Evolutionary conservation across 1,140 invertebrate species (phyloP), one percentile per base, ranked within the genome.

Genomic region (Hylaeus volcanicus): DNA sequence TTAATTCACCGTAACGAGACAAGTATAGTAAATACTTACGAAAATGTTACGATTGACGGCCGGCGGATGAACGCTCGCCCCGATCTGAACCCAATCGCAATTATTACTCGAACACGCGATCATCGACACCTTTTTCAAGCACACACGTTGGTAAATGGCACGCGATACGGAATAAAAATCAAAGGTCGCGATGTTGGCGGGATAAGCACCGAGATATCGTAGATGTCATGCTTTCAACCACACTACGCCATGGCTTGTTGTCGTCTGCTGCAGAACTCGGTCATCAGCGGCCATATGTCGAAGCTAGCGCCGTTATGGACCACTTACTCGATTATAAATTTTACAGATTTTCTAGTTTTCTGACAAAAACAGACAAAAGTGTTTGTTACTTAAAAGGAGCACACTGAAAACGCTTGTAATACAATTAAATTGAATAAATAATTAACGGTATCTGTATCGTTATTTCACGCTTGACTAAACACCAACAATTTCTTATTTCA

Each of bases 201-300:
- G 48, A 65, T 41, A 4, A 2, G 2, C 69, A 63, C 4, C 39
- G 8, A 43, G 60, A 51, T 39, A 77, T 60, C 4, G 8, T 51
- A 60, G 1, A 45, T 45, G 51, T 73, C 76, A 73, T 73, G 53
- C 63, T 55, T 64, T 15, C 51, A 5, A 64, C 39, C 43, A 5
- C 14, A 72, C 41, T 64, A 48, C 60, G 41, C 51, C 60, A 73
- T 65, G 9, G 8, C 60, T 64, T 65, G n/a, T 71, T 75, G 39
- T 72, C 76, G 69, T 79, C 60, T 79, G n/a, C 69, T 79, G 76
- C n/a, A 73, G 15, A 79, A 73, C 26, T 64, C 8, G 51, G 51
- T 8, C 51, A 55, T 14, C 48, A 56, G 60, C 41, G 53, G 70
- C 60, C 60, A 79, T 65, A 56, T 73, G 26, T 26, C 51, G 70